Base-by-base conservation (phyloP, 1,140 invertebrate species). In the Lethrus apterus region DNA sequence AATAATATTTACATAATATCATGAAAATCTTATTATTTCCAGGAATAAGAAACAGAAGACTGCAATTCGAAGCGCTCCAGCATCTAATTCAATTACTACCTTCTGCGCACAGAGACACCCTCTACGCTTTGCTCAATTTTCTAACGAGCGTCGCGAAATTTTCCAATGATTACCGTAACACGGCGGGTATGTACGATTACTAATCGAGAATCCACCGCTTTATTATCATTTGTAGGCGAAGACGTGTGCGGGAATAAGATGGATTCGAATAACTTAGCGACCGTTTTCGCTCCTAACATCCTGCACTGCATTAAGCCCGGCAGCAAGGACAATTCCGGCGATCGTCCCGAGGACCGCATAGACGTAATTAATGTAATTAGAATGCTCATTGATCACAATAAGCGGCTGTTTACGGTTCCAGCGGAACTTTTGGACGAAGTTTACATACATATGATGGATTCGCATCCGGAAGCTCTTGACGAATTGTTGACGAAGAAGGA, bases 211-310 rank as follows among this genome's bases (percentile, higher is more conserved):
- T 26, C n/a, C 5, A 7, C 5, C 24, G 5, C n/a, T n/a, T n/a
- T n/a, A n/a, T 26, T 26, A 26, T 23, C 14, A 29, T 26, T 53
- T 59, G 31, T 52, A 69, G 81, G 80, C 24, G 74, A 80, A 51
- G 71, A 79, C 69, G 48, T 86, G 31, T 61, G 76, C 17, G 92
- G 91, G 2, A 94, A 94, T 70, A 93, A 90, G 73, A 96, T 96
- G 91, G 89, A 93, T 64, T 80, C 84, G 8, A 84, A 79, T 29
- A 95, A 93, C 66, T 70, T 96, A 48, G 91, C 92, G 0, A 95
- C 90, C 3, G 77, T 95, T 15, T 92, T 96, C 67, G 92, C 91
- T 2, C 92, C 92, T 1, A 95, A 94, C 64, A 89, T 96, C 57
- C 75, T 95, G 31, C 89, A 93, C 57, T 81, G 76, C 46, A 76